Base-by-base conservation (phyloP, 1,140 invertebrate genomes). In the Nasonia longicornis region DNA sequence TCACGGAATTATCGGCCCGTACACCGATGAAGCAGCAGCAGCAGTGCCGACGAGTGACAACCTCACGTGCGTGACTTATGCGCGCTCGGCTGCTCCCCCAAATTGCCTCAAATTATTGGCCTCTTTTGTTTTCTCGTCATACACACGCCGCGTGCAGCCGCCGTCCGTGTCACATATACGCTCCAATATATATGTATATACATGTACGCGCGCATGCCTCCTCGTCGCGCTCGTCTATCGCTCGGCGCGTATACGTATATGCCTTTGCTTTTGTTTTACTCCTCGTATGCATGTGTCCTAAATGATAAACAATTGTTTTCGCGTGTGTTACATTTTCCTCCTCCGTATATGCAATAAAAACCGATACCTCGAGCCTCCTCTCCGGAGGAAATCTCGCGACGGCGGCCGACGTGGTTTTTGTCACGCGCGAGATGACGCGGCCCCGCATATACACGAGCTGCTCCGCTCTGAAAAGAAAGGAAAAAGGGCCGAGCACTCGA, bases 51-150 rank as follows among this genome's bases (percentile, higher is more conserved):
- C 31, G 38, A 72, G 29, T 72, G 64, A 67, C 64, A 67, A 67
- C 70, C 52, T 72, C 70, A 45, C 70, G 31, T 38, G 74, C 84
- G 83, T 84, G 86, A 85, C 85, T 86, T 85, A 86, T 88, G 88
- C 88, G 88, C 88, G 86, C 87, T 11, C 84, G 83, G 82, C 79
- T 77, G 85, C 82, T 66, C 89, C 83, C 86, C 85, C 89, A 91
- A 90, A 91, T 91, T 91, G 87, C 86, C 85, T 87, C 84, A 90
- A 91, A 91, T 91, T 91, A 90, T 90, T 90, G 89, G 89, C 87
- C 88, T 89, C 88, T 90, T 90, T 90, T 91, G 89, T 91, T 90
- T 90, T 88, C 87, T 85, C 87, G 88, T 90, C 88, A 89, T 89
- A 89, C 84, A 79, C 86, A 86, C 86, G 86, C 88, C 87, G 86